Evolutionary conservation across 2,797 vertebrate genomes (phyloP), one percentile per base, ranked within the genome.

Genomic region (Megalops cyprinoides): DNA sequence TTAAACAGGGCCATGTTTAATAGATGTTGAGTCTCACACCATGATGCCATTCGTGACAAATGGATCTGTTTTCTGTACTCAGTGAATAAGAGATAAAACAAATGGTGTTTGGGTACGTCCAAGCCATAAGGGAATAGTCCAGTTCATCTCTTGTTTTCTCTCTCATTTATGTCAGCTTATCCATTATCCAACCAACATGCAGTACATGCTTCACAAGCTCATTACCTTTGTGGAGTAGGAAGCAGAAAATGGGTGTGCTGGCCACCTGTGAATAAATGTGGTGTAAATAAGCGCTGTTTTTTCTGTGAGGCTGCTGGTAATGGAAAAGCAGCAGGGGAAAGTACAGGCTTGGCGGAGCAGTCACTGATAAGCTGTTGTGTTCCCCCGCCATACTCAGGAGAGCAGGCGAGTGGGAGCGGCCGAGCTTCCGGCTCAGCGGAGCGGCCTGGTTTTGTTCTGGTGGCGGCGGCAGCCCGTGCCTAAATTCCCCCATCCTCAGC

Each of bases 221-320:
- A 76, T 79, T 18, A 1, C 46, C 37, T 15, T n/a, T n/a, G n/a
- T n/a, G n/a, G n/a, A n/a, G n/a, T n/a, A n/a, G n/a, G n/a, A n/a
- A n/a, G 34, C 67, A 56, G 51, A 15, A 58, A 18, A 39, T 14
- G 14, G 42, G 53, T 48, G 15, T 46, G 71, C 55, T 71, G 62
- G 14, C 39, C 48, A 76, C 28, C 31, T 67, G 80, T 67, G 37
- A n/a, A n/a, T n/a, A n/a, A n/a, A n/a, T n/a, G n/a, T n/a, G 56
- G 48, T 9, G 6, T 73, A 82, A 77, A 71, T 77, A 77, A 77
- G 46, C 18, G n/a, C 37, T 25, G 34, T 62, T 81, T 81, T 71
- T 34, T 76, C 65, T 53, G 51, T 53, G 51, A 9, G 18, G 51
- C 9, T 53, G 25, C 51, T 9, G 8, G 25, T 34, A 75, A 71